Base-by-base conservation (phyloP, 1,140 invertebrate genomes). In the Diprion similis region DNA sequence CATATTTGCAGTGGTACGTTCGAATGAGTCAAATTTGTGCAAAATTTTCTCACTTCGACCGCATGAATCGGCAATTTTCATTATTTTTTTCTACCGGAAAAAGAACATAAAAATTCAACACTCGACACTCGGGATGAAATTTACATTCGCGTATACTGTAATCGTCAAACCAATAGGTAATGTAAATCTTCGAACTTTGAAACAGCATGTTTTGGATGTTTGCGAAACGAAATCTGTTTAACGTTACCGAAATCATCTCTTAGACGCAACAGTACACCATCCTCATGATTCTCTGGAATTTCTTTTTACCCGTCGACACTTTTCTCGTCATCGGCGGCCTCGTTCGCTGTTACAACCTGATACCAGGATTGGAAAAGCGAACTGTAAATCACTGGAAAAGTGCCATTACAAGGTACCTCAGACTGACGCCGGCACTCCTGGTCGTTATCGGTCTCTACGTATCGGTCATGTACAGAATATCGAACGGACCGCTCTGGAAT, bases 311-410 rank as follows among this genome's bases (percentile, higher is more conserved):
- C 18, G 66, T 68, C 37, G 66, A 68, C 37, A 68, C 66, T 11
- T 68, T 68, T 19, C 37, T 68, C 17, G 37, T 68, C 13, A 68
- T 68, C 37, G 66, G 18, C 11, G 66, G 66, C 15, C 18, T 68
- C 10, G 66, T 68, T 19, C 66, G 66, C 3, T 68, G 66, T 45
- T 68, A 68, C 66, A 68, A 45, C 37, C 66, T 68, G 37, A 68
- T 68, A 11, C 66, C 37, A 68, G 18, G 66, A 11, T 68, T 68
- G 37, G 66, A 68, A 45, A 68, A 68, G 18, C 17, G 66, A 19
- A 68, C 18, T 8, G 66, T 68, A 19, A 68, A 68, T 68, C 66
- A 68, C 9, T 18, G 17, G 18, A 68, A 68, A 45, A 68, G 37
- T 18, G 17, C 37, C 11, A 11, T 68, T 15, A 18, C 13, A 15